These are phyloP conservation scores for Crocidura indochinensis DNA, from an alignment of 2,797 vertebrate species.

Conservation along the genomic window DNA sequence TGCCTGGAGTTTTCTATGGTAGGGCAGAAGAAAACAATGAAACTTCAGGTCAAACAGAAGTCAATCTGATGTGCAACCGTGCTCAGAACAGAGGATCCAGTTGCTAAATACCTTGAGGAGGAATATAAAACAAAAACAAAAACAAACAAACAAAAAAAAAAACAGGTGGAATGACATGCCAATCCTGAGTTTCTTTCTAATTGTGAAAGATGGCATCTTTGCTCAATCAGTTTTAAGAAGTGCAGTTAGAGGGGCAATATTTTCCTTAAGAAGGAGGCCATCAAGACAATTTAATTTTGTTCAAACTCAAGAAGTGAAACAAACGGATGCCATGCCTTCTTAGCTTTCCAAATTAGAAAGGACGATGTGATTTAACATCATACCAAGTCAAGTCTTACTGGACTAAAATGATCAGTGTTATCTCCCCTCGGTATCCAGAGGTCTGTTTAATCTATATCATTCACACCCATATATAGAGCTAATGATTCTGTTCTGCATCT, in stretches of 20 bases:
- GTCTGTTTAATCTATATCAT: background rate
- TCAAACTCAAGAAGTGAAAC: conserved; percentile 36
- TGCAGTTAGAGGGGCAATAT: conserved; percentile 2
- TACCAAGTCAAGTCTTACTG: background rate
- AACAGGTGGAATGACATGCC: conserved; percentile 51
- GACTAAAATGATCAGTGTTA: background rate
- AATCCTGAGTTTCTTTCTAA: conserved; percentile 4
- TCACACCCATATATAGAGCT: background rate
- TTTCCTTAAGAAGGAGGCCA: conserved; percentile 21
- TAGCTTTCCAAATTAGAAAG: background rate
- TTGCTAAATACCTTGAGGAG: conserved; percentile 69
- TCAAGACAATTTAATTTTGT: background rate
- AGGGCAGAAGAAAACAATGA: conserved; percentile 5
- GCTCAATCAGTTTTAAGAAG: conserved; percentile 50
- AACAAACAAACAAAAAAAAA: too few species aligned
- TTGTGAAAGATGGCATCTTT: conserved; percentile 69
- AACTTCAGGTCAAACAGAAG: conserved; percentile 51
- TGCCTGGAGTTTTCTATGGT: conserved; percentile 47
- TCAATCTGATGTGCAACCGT: conserved; percentile 33
- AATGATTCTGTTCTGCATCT: background rate
- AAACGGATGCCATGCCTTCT: background rate
- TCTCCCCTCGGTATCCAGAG: background rate
- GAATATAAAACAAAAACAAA: conserved; percentile 57
- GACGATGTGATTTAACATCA: background rate
- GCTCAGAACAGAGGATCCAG: background rate